Evolutionary conservation across 2,888 invertebrate genomes (phyloP), one percentile per base, ranked within the genome.

Genomic region (Cordilura impudica): DNA sequence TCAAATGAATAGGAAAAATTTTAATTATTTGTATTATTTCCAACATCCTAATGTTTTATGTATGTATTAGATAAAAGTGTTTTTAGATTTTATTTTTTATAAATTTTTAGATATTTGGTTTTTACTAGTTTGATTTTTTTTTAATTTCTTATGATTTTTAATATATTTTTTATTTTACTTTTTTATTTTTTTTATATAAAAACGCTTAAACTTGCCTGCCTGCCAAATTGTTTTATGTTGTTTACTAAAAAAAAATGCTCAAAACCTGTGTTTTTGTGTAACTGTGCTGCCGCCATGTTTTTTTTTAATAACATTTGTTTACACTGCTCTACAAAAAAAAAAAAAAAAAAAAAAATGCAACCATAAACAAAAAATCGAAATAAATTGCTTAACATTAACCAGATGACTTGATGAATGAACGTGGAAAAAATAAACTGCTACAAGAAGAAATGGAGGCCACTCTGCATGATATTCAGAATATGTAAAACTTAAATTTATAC

Each of bases 381-480:
- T 19, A 75, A 71, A 47, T 31, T 53, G 14, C 43, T 29, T 16
- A 14, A 47, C 16, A 26, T 6, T 4, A 39, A 61, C 12, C 49
- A 98, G 98, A 98, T 93, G 97, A 97, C 91, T 94, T 98, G 91
- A 93, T 97, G 91, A 93, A 94, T 90, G 97, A 97, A 92, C 96
- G 96, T 92, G 96, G 95, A 93, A 97, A 97, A 94, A 97, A 96
- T 93, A 97, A 96, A 93, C 92, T 96, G 91, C 95, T 98, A 91
- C 96, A 97, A 91, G 97, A 97, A 91, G 99, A 99, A 92, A 97
- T 99, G 96, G 98, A 99, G 92, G 95, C 97, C 90, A 97, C 98
- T 90, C 95, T 98, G 93, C 97, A 97, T 94, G 98, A 98, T 93
- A 97, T 98, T 92, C 98, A 98, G 93, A 97, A 97, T 92, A 98